phyloP scores from a whole-genome alignment of 2,888 invertebrate species.

The Lasioglossum figueresi region DNA sequence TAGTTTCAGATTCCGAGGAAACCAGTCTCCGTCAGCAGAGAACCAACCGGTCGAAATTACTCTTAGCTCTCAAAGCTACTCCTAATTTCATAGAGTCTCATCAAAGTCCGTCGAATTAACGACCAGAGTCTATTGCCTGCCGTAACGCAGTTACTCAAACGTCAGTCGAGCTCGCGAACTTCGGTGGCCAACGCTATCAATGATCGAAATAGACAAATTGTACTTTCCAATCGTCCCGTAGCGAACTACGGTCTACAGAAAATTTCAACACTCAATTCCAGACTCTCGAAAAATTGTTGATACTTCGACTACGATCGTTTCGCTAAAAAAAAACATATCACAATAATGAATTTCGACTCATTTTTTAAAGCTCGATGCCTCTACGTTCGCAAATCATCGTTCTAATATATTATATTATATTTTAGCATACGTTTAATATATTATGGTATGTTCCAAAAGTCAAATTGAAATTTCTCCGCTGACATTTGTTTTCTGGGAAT shows the following conservation, averaged over 20 bases:
- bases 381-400: no score
- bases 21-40: slow-evolving; percentile 50
- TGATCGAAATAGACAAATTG: slow-evolving; percentile 26
- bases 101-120: slow-evolving; percentile 69
- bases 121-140: slow-evolving; percentile 56
- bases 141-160: slow-evolving; percentile 51
- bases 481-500: not conserved
- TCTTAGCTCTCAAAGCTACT: slow-evolving; percentile 55
- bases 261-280: not conserved
- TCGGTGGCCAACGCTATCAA: slow-evolving; percentile 34
- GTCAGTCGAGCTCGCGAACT: slow-evolving; percentile 44
- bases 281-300: no score
- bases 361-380: no score
- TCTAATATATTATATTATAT: no score
- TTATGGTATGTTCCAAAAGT: not conserved
- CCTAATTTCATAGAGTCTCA: slow-evolving; percentile 68
- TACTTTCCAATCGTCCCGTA: not conserved
- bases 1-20: slow-evolving; percentile 59
- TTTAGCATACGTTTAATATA: no score
- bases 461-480: not conserved
- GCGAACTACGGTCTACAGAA: not conserved
- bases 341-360: no score
- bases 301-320: no score
- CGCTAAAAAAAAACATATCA: no score
- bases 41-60: slow-evolving; percentile 59